phyloP scores from a whole-genome alignment of 2,113 vertebrate genomes.

The Anolis carolinensis region DNA sequence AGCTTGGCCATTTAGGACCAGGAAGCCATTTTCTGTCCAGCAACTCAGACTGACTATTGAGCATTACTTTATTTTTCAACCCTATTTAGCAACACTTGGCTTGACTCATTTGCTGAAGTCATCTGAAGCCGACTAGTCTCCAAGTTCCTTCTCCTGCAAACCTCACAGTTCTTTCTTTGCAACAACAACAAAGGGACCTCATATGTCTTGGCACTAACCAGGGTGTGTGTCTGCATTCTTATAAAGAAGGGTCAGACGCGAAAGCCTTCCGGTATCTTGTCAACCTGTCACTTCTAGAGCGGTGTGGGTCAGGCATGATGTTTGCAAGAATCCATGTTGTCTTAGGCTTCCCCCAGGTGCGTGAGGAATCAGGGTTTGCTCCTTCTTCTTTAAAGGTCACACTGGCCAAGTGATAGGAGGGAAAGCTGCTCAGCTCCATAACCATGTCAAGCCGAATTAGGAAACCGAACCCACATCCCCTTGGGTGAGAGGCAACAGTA shows the following conservation, averaged over 20 bases:
- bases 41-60: not conserved
- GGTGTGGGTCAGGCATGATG: not conserved
- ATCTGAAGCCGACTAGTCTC: not conserved
- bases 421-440: slow-evolving; percentile 16
- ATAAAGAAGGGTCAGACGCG: not conserved
- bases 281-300: not conserved
- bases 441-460: slow-evolving; percentile 1
- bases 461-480: not conserved
- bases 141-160: not conserved
- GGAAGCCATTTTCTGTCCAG: not conserved
- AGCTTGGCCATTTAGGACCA: not conserved
- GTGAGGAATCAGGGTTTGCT: not conserved
- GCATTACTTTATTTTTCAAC: not conserved
- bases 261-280: not conserved
- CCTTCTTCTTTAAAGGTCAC: slow-evolving; percentile 20
- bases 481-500: not conserved
- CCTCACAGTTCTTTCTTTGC: not conserved
- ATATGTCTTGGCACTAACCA: not conserved
- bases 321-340: not conserved
- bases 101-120: not conserved
- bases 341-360: not conserved
- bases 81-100: not conserved
- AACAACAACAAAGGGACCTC: not conserved
- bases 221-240: not conserved
- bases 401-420: slow-evolving; percentile 6